Evolutionary conservation across 2,113 vertebrate genomes (phyloP).

Genomic region (Catharus fuscescens): DNA sequence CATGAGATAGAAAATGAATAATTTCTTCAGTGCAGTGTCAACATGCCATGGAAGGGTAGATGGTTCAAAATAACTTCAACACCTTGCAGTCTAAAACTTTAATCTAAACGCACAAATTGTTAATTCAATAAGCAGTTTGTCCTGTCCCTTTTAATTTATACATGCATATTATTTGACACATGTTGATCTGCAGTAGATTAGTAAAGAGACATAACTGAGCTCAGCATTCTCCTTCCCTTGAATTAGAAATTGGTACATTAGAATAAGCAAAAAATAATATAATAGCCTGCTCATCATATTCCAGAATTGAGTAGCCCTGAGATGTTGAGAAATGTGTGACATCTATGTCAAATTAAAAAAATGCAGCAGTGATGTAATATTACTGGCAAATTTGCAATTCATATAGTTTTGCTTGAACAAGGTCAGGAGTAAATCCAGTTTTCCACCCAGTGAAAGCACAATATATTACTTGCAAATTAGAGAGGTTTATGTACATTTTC

Average conservation of each 20-base stretch:
- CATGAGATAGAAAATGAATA: background rate
- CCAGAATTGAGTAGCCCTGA: background rate
- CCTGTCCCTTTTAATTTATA: background rate
- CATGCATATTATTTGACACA: background rate
- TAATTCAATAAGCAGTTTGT: background rate
- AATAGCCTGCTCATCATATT: fast-evolving
- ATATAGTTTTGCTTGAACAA: background rate
- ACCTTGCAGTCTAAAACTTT: background rate
- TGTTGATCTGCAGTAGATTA: background rate
- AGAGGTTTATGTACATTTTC: background rate
- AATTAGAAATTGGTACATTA: background rate
- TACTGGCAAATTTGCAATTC: background rate
- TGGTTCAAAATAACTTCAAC: background rate
- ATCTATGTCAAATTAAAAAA: background rate
- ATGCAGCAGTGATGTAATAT: background rate
- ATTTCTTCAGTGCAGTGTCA: background rate
- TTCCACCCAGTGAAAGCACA: background rate
- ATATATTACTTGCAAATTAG: background rate
- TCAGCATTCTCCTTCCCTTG: background rate
- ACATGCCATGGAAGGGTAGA: background rate
- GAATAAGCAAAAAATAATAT: background rate
- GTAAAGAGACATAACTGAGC: background rate
- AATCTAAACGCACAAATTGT: background rate
- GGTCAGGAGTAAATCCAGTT: background rate
- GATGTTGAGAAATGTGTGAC: background rate